Evolutionary conservation across 2,797 vertebrate genomes (phyloP), one percentile per base, ranked within the genome.

Genomic region (Megaceryle alcyon): DNA sequence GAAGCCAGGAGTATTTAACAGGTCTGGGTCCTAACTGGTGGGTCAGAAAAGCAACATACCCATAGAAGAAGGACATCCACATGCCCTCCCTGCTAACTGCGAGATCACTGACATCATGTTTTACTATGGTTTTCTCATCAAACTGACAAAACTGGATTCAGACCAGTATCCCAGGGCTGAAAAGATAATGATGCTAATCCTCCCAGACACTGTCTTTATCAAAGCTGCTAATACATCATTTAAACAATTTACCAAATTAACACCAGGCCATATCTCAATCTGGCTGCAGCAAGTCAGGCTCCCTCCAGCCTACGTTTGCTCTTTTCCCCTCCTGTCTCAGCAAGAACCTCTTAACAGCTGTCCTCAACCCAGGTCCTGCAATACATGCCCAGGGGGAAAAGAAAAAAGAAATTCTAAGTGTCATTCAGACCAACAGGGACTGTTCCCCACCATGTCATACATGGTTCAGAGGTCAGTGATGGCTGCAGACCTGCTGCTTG

Each of bases 151-250:
- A 73, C 5, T 81, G 95, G 78, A 93, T 48, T 9, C 71, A 85
- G 64, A 86, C 25, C 81, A 88, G 78, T 25, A 57, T 66, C 83
- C 83, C 48, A 82, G 71, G 56, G 48, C 78, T 77, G 92, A 54
- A 90, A 82, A 79, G 77, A 72, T 82, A 90, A 35, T 70, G 78
- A 94, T 71, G 51, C 29, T 96, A 63, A 95, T 86, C 31, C 44
- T 75, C 77, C 71, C 90, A 85, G 95, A 87, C 86, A 49, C 64
- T 31, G 48, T 20, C 70, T 90, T 77, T 73, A 88, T 31, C 28
- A 56, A 60, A 85, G 73, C 78, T 85, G 66, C 82, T 85, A 76
- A 82, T 22, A 7, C 3, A 64, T 56, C 25, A 79, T 90, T 93
- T 93, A 84, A 94, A 79, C 66, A 72, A 53, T 90, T 95, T 53